phyloP scores from a whole-genome alignment of 2,113 vertebrate species.

The Cebidichthys violaceus region DNA sequence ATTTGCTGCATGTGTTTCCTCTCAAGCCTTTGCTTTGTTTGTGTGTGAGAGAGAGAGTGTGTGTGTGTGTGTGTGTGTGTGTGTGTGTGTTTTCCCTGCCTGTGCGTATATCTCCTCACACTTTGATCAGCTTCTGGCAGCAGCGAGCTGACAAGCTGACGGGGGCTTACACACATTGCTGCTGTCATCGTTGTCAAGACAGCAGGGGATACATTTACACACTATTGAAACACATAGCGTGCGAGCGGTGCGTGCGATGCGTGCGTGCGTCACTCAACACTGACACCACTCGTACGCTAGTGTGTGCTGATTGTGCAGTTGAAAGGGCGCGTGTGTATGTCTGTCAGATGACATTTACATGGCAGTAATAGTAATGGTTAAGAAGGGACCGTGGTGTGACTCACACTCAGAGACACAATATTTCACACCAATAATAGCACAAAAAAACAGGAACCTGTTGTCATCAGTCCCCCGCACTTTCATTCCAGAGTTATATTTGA shows the following conservation, averaged over 20 bases:
- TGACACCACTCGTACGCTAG: too few species aligned
- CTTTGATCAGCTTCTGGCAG: slow-evolving; percentile 25
- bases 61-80: slow-evolving; percentile 6
- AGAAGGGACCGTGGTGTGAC: background rate
- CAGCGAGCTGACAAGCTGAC: slow-evolving; percentile 16
- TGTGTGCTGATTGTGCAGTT: too few species aligned
- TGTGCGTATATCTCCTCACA: background rate
- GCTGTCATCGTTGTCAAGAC: background rate
- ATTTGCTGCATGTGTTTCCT: background rate
- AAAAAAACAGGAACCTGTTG: background rate
- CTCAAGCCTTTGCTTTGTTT: background rate
- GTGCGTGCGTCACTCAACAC: background rate
- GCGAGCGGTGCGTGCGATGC: background rate
- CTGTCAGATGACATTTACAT: background rate
- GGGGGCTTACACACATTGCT: slow-evolving; percentile 2
- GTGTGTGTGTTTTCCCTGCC: background rate
- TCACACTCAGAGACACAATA: background rate
- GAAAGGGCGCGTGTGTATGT: background rate
- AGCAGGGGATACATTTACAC: background rate
- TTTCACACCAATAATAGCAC: background rate
- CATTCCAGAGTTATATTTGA: too few species aligned
- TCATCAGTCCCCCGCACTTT: background rate
- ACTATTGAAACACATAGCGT: background rate
- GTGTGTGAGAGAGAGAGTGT: background rate
- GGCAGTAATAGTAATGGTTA: background rate